These are phyloP conservation scores for Paralichthys olivaceus DNA, from an alignment of 2,113 vertebrate genomes.

Conservation along the genomic window DNA sequence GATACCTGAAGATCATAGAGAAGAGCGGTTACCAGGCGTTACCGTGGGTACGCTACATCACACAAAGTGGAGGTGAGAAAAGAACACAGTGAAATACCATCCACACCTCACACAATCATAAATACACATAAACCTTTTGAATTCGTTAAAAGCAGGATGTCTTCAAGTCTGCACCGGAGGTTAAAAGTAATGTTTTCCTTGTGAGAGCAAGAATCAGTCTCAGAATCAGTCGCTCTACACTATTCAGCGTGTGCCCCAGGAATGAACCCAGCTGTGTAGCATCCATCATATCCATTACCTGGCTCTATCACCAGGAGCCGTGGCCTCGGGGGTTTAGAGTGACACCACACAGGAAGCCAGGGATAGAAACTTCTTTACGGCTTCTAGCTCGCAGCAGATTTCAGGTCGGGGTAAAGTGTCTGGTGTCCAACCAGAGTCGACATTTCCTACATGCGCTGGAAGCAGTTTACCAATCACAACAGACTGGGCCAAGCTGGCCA, in stretches of 20 bases:
- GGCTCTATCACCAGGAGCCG: conserved; percentile 45
- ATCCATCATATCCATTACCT: conserved; percentile 66
- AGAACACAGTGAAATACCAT: conserved; percentile 2
- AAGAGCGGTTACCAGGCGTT: conserved; percentile 87
- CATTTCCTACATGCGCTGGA: no score
- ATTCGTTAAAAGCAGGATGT: background rate
- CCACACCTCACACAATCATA: conserved; percentile 1
- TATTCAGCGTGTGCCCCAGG: conserved; percentile 43
- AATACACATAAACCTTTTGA: background rate
- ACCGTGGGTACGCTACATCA: conserved; percentile 88
- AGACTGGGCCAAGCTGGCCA: no score
- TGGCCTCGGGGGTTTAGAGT: conserved; percentile 37
- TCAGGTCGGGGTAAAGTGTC: conserved; percentile 1
- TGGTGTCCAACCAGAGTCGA: no score
- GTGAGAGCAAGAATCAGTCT: conserved; percentile 21
- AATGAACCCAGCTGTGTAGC: conserved; percentile 50
- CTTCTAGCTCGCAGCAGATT: conserved; percentile 2
- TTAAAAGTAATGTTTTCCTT: conserved; percentile 30
- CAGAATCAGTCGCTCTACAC: conserved; percentile 25
- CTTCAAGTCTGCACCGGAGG: background rate
- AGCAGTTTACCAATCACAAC: no score
- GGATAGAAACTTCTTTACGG: conserved; percentile 26
- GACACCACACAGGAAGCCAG: conserved; percentile 38
- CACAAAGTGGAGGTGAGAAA: conserved; percentile 86
- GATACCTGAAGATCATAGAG: conserved; percentile 88